Conservation (phyloP, 2,888 invertebrate genomes). For the Spatulosminthurus flaviceps region DNA sequence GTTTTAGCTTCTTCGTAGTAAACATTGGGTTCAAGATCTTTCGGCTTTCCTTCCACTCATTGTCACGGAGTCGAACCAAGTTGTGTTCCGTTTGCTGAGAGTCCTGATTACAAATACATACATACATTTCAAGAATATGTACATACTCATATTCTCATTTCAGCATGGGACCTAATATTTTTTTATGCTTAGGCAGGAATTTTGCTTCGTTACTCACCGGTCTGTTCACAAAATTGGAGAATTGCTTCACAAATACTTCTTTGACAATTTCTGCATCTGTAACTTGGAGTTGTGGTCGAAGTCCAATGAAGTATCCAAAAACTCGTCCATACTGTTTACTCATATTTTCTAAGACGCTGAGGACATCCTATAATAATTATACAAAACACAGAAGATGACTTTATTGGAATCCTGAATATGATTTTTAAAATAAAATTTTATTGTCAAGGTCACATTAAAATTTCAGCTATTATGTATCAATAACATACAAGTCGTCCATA, state of each 20-base stretch:
- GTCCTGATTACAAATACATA: too few species aligned
- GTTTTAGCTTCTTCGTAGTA: conserved; percentile 62
- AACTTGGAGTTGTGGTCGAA: conserved; percentile 61
- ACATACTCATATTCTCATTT: too few species aligned
- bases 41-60: conserved; percentile 62
- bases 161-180: too few species aligned
- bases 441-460: neutral
- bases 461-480: too few species aligned
- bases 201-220: too few species aligned
- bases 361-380: conserved; percentile 48
- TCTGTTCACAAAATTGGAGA: conserved; percentile 63
- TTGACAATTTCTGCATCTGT: conserved; percentile 62
- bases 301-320: conserved; percentile 61
- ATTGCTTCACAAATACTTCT: conserved; percentile 62
- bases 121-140: too few species aligned
- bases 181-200: too few species aligned
- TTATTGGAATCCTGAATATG: too few species aligned
- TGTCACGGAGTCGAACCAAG: conserved; percentile 60
- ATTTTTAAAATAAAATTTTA: too few species aligned
- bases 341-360: conserved; percentile 59
- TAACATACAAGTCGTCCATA: conserved; percentile 60
- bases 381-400: too few species aligned
- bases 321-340: conserved; percentile 59
- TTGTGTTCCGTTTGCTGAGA: conserved; percentile 62
- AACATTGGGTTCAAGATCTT: conserved; percentile 62